Conservation (phyloP, 1,140 invertebrate species). For the Drosophila kohkoa region DNA sequence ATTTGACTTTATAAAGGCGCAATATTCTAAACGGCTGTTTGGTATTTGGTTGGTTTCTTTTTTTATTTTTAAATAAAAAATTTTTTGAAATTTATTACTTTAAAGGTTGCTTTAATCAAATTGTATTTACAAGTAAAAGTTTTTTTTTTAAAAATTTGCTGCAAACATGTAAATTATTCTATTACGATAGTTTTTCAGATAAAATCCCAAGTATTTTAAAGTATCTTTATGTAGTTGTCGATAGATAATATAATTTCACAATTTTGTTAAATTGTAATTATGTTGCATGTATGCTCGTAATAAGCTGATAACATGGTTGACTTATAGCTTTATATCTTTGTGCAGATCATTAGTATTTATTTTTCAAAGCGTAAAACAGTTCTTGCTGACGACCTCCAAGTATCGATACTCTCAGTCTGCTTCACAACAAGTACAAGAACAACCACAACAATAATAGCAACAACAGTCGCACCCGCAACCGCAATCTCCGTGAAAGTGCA, state of each 20-base stretch:
- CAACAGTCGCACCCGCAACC: constrained; percentile 2
- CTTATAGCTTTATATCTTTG: too few species aligned
- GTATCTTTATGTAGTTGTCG: not conserved
- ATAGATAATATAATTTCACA: constrained; percentile 22
- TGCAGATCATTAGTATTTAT: not conserved
- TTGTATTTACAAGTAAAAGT: too few species aligned
- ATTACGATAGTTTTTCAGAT: not conserved
- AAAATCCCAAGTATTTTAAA: constrained; percentile 18
- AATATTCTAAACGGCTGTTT: too few species aligned
- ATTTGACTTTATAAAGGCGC: too few species aligned
- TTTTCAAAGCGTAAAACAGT: not conserved
- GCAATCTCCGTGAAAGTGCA: constrained; percentile 45
- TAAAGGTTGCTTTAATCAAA: too few species aligned
- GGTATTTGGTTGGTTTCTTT: too few species aligned
- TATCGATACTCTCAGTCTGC: constrained; percentile 32
- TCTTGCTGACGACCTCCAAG: not conserved
- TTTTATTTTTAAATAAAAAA: too few species aligned
- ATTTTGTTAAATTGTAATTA: constrained; percentile 17
- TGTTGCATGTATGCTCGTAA: not conserved
- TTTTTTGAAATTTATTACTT: too few species aligned
- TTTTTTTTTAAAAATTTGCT: too few species aligned
- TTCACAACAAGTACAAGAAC: constrained; percentile 15
- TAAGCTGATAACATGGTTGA: not conserved
- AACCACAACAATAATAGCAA: constrained; percentile 11
- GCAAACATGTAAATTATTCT: not conserved